Evolutionary conservation across 2,888 invertebrate genomes (phyloP), one percentile per base, ranked within the genome.

Genomic region (Urechis unicinctus): DNA sequence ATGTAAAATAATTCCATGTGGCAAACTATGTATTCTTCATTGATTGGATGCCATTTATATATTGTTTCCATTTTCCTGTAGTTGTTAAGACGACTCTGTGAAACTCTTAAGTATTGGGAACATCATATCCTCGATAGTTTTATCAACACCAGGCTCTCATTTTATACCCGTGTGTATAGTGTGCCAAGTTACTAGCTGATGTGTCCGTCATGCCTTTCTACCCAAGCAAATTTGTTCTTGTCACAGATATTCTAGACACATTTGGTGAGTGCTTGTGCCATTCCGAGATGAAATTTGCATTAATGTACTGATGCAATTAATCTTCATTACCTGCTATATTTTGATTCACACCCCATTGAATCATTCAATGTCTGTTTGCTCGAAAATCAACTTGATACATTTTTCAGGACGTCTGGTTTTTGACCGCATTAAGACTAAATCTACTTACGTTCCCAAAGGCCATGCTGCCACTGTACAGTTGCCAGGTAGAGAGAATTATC

Each of bases 191-290:
- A 68, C 80, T 98, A 53, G 86, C 89, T 1, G 93, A 95, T 74
- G 87, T 89, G 2, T 86, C 86, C 56, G 93, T 91, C 0, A 85
- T 94, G 73, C 88, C 89, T 68, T 98, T 97, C 80, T 98, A 97
- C 81, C 97, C 97, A 0, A 94, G 94, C 79, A 96, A 97, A 81
- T 98, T 94, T 83, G 91, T 95, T 36, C 83, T 97, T 21, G 88
- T 97, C 54, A 94, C 94, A 13, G 96, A 98, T 77, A 90, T 96
- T 65, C 81, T 98, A 64, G 95, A 97, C 77, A 90, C 88, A 62
- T 97, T 98, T 81, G 82, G 82, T 70, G 65, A 66, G 68, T 59
- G 26, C 4, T 49, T 24, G 4, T 41, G 5, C 17, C 17, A n/a
- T 43, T 2, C 44, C 9, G 28, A 17, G 9, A 17, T 45, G n/a